Conservation (phyloP, 2,113 vertebrate species). For the Pantherophis guttatus region DNA sequence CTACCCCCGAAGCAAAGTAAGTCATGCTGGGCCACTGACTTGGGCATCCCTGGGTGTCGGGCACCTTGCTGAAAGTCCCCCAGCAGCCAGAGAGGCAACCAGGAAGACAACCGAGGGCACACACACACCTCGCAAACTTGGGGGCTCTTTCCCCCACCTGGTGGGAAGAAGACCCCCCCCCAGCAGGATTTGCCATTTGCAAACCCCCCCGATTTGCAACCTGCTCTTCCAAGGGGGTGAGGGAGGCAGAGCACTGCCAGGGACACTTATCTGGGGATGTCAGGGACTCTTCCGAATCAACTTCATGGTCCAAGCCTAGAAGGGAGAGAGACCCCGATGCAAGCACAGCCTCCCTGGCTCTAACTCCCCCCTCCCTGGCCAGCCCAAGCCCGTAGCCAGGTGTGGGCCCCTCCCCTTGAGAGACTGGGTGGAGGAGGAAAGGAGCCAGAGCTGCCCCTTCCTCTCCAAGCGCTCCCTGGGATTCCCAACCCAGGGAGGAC, state of each 20-base stretch:
- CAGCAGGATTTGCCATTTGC: too few species aligned
- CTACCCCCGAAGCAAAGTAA: neutral
- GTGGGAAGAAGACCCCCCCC: neutral
- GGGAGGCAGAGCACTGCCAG: neutral
- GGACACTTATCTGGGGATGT: conserved; percentile 21
- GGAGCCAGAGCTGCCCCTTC: neutral
- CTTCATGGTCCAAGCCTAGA: conserved; percentile 17
- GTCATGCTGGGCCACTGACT: neutral
- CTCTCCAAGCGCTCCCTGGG: neutral
- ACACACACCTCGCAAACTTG: neutral
- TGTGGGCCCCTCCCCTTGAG: too few species aligned
- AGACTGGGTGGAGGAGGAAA: too few species aligned
- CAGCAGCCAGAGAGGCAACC: neutral
- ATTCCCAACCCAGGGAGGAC: neutral
- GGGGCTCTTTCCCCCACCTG: neutral
- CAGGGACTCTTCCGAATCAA: conserved; percentile 30
- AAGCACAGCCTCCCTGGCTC: neutral
- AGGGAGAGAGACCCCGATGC: neutral
- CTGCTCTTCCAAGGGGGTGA: neutral
- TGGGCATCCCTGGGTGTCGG: neutral
- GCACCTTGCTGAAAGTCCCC: rapidly evolving
- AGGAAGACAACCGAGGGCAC: too few species aligned
- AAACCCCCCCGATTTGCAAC: neutral
- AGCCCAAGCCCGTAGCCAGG: neutral
- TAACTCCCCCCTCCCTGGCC: neutral